Evolutionary conservation across 2,888 invertebrate genomes (phyloP).

Genomic region (Leucoptera coffeella): DNA sequence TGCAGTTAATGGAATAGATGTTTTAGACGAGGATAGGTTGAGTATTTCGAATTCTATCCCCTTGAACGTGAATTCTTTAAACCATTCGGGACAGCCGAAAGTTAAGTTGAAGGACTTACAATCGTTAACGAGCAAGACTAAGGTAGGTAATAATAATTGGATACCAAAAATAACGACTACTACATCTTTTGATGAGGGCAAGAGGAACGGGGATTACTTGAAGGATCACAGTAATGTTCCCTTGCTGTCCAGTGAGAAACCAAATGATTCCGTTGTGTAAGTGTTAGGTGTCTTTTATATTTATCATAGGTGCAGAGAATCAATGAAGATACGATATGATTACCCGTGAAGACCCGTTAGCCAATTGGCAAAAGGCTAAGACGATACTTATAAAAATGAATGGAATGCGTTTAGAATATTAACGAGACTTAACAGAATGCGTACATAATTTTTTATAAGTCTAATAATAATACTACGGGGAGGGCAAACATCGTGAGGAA

Average conservation of each 20-base stretch:
- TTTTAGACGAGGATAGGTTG: slow-evolving; percentile 20
- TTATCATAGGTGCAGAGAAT: not conserved
- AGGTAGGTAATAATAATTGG: slow-evolving; percentile 47
- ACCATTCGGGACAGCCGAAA: slow-evolving; percentile 21
- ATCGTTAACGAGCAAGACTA: slow-evolving; percentile 26
- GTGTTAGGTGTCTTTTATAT: slow-evolving; percentile 3
- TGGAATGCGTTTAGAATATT: not conserved
- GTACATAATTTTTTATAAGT: not conserved
- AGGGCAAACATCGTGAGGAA: too few relatives aligned
- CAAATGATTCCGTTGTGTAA: slow-evolving; percentile 34
- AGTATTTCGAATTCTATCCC: slow-evolving; percentile 32
- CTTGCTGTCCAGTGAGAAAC: slow-evolving; percentile 32
- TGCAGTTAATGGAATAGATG: slow-evolving; percentile 28
- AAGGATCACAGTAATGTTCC: slow-evolving; percentile 48
- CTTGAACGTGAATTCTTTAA: slow-evolving; percentile 28
- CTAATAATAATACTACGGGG: too few relatives aligned
- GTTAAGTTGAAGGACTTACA: slow-evolving; percentile 36
- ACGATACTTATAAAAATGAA: not conserved
- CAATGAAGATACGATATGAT: not conserved
- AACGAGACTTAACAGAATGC: not conserved
- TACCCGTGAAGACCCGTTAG: not conserved
- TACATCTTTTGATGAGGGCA: slow-evolving; percentile 39
- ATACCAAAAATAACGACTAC: slow-evolving; percentile 36
- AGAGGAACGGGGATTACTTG: slow-evolving; percentile 23
- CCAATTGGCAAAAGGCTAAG: not conserved